phyloP scores from a whole-genome alignment of 2,888 invertebrate species.

The Ferdinandea cuprea region DNA sequence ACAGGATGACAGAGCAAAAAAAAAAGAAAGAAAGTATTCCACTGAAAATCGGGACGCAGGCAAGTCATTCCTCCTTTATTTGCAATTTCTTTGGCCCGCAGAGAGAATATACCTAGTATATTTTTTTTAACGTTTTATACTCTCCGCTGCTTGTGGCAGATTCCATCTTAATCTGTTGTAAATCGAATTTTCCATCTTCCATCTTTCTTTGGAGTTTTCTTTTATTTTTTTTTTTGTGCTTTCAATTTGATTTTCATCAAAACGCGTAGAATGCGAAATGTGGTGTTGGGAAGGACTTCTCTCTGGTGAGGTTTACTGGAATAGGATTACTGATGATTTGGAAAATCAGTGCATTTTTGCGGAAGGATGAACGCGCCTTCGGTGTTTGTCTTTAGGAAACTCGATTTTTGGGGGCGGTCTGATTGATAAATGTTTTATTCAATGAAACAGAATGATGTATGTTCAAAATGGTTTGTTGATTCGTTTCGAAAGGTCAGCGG shows the following conservation, averaged over 20 bases:
- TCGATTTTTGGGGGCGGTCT: constrained; percentile 28
- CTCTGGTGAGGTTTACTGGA: background rate
- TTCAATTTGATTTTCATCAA: constrained; percentile 70
- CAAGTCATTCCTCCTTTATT: constrained; percentile 55
- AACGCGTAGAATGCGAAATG: constrained; percentile 68
- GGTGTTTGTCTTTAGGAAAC: constrained; percentile 53
- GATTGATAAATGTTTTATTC: constrained; percentile 52
- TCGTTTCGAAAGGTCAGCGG: constrained; percentile 5
- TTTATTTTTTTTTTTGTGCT: constrained; percentile 35
- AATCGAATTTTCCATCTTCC: constrained; percentile 71
- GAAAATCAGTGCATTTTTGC: constrained; percentile 71
- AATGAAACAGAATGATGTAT: constrained; percentile 41
- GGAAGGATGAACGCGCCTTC: constrained; percentile 59
- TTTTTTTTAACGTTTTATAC: constrained; percentile 65
- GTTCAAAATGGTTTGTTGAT: constrained; percentile 2
- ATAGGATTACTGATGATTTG: constrained; percentile 69
- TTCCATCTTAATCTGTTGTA: constrained; percentile 74
- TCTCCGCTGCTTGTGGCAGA: constrained; percentile 70
- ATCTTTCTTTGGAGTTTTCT: constrained; percentile 14
- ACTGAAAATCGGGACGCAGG: constrained; percentile 41
- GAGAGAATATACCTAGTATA: constrained; percentile 38
- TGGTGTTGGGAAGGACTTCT: constrained; percentile 7
- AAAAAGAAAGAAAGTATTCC: background rate
- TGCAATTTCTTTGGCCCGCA: constrained; percentile 49
- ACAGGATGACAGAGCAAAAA: constrained; percentile 55